Evolutionary conservation across 2,113 vertebrate species (phyloP).

Genomic region (Colaptes auratus): DNA sequence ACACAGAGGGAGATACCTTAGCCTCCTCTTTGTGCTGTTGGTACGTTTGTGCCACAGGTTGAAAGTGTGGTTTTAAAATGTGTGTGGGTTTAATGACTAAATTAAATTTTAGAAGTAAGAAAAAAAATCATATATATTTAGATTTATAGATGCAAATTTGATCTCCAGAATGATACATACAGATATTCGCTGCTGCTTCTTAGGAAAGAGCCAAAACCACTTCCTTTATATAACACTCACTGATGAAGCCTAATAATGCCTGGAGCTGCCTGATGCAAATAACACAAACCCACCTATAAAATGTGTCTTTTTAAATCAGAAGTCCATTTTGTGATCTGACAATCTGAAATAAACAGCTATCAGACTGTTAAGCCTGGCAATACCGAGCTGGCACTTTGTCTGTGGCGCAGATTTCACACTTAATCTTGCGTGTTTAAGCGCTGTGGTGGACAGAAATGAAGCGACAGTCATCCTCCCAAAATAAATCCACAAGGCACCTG

Average conservation of each 20-base stretch:
- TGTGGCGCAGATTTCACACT: background rate
- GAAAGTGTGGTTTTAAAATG: background rate
- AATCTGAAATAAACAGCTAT: background rate
- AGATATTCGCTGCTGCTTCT: background rate
- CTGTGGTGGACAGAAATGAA: background rate
- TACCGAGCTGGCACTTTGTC: background rate
- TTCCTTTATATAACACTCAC: background rate
- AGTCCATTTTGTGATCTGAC: background rate
- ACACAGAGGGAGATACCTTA: background rate
- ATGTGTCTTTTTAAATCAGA: slow-evolving; percentile 7
- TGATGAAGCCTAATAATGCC: background rate
- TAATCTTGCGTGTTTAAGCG: background rate
- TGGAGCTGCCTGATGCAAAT: background rate
- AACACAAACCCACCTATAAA: background rate
- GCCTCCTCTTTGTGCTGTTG: background rate
- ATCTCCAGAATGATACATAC: background rate
- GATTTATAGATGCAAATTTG: background rate
- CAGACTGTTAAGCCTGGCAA: background rate
- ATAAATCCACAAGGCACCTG: background rate
- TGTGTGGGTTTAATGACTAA: background rate
- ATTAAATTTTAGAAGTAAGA: background rate
- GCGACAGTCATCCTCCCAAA: background rate
- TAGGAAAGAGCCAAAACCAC: background rate
- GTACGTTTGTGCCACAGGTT: background rate
- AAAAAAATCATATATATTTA: background rate